These are phyloP conservation scores for Spinus olivaceus DNA, from an alignment of 2,797 vertebrate genomes.

Conservation along the genomic window DNA sequence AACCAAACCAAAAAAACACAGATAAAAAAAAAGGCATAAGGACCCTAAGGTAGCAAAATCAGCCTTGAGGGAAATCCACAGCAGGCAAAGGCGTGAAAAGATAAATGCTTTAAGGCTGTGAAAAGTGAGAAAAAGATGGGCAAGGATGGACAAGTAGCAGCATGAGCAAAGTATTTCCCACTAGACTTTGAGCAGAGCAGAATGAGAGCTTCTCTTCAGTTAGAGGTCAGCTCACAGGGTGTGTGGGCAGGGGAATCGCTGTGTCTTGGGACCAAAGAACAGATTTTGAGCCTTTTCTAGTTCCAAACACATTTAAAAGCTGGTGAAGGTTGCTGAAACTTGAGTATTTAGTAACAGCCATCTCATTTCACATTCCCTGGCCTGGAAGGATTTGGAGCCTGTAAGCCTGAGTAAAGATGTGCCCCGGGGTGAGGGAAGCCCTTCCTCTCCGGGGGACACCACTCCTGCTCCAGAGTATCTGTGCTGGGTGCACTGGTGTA, in stretches of 20 bases:
- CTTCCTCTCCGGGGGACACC: background rate
- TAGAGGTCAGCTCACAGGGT: background rate
- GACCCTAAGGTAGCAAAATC: conserved; percentile 7
- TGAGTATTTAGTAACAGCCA: background rate
- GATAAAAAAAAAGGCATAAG: background rate
- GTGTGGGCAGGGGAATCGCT: background rate
- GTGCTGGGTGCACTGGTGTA: background rate
- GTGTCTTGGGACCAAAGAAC: background rate
- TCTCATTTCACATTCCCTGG: background rate
- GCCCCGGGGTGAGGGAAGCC: background rate
- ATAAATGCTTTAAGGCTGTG: conserved; percentile 52
- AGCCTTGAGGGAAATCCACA: conserved; percentile 58
- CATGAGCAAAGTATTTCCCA: conserved; percentile 51
- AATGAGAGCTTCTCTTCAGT: background rate
- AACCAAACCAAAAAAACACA: background rate
- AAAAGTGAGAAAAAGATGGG: conserved; percentile 54
- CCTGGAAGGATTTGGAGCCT: background rate
- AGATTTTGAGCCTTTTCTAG: background rate
- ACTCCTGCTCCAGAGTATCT: background rate
- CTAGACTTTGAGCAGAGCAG: background rate
- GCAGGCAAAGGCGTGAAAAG: conserved; percentile 60
- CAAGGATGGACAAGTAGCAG: conserved; percentile 54
- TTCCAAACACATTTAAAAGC: background rate
- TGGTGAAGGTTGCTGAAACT: background rate
- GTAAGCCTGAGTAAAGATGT: background rate